Percentiles rank a stretch among this genome's conserved stretches.
Evolutionary conservation across 2,797 vertebrate genomes (phyloP).

Genomic region (Pangasius mekongensis): DNA sequence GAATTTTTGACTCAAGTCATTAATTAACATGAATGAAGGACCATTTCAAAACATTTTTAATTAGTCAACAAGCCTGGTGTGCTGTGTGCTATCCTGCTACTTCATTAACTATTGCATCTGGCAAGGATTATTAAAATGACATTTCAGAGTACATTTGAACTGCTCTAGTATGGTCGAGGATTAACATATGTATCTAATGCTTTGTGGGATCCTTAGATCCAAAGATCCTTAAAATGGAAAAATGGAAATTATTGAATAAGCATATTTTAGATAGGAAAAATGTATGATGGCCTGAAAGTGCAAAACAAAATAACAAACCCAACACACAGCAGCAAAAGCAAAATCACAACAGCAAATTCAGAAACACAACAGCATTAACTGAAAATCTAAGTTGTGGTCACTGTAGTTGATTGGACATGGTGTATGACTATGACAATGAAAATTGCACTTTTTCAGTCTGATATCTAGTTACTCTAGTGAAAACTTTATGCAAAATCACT

Average conservation of each 20-base stretch:
- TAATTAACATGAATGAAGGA: background rate
- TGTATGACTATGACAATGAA: background rate
- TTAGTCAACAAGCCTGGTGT: conserved; percentile 12
- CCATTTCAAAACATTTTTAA: conserved; percentile 10
- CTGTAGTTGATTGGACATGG: background rate
- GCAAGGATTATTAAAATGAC: conserved; percentile 2
- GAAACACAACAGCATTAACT: background rate
- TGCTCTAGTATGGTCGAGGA: background rate
- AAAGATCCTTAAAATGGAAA: background rate
- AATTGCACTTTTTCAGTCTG: background rate
- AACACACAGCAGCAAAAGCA: background rate
- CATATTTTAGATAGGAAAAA: background rate
- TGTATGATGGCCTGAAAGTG: background rate
- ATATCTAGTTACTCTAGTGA: background rate
- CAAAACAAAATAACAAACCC: background rate
- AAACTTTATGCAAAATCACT: background rate
- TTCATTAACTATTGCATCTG: conserved; percentile 3
- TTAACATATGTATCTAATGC: background rate
- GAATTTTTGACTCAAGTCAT: background rate
- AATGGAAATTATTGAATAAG: background rate
- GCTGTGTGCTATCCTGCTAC: background rate
- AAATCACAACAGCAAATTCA: background rate
- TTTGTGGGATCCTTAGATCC: too few species aligned
- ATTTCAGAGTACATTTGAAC: background rate
- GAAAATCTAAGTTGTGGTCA: background rate